phyloP scores from a whole-genome alignment of 2,797 vertebrate genomes.

The Orientallactaga sibirica region DNA sequence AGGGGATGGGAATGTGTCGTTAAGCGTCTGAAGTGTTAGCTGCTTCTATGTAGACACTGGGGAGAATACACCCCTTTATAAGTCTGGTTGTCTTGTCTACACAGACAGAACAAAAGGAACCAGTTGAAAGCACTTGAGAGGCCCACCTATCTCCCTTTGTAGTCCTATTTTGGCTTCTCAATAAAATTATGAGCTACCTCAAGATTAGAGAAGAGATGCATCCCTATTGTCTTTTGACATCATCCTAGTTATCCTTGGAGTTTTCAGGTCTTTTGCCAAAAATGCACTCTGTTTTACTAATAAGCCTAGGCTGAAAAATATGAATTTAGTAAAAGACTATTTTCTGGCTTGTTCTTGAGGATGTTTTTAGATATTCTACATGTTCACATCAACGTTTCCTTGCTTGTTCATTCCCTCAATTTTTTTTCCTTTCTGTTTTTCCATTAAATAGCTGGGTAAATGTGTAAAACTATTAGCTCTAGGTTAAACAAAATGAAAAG shows the following conservation, averaged over 20 bases:
- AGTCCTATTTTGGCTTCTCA: conserved; percentile 64
- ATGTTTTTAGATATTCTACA: conserved; percentile 87
- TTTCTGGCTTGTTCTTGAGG: conserved; percentile 85
- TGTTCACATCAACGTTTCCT: conserved; percentile 86
- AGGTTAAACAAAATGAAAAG: conserved; percentile 87
- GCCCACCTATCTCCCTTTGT: background rate
- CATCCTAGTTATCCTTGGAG: conserved; percentile 69
- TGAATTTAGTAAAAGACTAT: conserved; percentile 86
- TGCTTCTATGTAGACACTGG: conserved; percentile 8
- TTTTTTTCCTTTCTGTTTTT: conserved; percentile 77
- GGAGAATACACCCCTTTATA: background rate
- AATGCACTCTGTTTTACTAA: conserved; percentile 79
- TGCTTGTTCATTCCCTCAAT: conserved; percentile 86
- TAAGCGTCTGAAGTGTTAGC: conserved; percentile 16
- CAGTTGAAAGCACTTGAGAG: conserved; percentile 36
- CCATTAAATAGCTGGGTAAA: conserved; percentile 87
- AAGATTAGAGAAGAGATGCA: conserved; percentile 60
- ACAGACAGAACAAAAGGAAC: conserved; percentile 58
- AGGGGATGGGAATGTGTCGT: background rate
- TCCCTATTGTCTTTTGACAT: conserved; percentile 65
- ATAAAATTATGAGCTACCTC: conserved; percentile 69
- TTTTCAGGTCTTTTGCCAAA: conserved; percentile 81
- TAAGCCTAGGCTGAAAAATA: conserved; percentile 79
- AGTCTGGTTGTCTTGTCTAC: conserved; percentile 22
- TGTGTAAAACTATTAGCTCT: conserved; percentile 88